These are phyloP conservation scores for Charanyca ferruginea DNA, from an alignment of 2,888 invertebrate species.

Conservation along the genomic window DNA sequence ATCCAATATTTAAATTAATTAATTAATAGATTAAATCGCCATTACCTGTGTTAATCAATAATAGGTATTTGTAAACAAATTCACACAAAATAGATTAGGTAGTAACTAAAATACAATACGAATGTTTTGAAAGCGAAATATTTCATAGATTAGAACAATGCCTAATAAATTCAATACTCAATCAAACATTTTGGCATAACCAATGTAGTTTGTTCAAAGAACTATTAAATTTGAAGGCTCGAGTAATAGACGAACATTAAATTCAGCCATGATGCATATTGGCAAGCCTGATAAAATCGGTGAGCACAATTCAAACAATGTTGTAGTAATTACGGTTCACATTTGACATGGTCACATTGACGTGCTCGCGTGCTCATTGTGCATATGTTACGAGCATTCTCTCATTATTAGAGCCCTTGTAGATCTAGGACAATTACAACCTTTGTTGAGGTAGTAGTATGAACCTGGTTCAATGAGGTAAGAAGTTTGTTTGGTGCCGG, in stretches of 20 bases:
- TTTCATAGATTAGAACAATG: slow-evolving; percentile 35
- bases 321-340: slow-evolving; percentile 32
- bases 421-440: slow-evolving; percentile 57
- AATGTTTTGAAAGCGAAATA: slow-evolving; percentile 25
- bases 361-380: slow-evolving; percentile 46
- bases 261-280: slow-evolving; percentile 5
- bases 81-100: slow-evolving; percentile 4
- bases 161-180: slow-evolving; percentile 34
- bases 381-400: slow-evolving; percentile 47
- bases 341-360: slow-evolving; percentile 39
- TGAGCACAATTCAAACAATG: slow-evolving; percentile 29
- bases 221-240: slow-evolving; percentile 9
- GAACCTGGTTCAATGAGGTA: slow-evolving; percentile 2
- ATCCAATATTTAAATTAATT: background rate
- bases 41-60: background rate
- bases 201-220: slow-evolving; percentile 15
- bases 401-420: slow-evolving; percentile 54
- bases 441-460: slow-evolving; percentile 24
- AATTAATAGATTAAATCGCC: background rate
- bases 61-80: background rate
- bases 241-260: slow-evolving; percentile 6
- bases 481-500: background rate
- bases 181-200: slow-evolving; percentile 36
- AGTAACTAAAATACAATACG: slow-evolving; percentile 13
- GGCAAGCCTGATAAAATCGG: slow-evolving; percentile 29